Evolutionary conservation across 2,797 vertebrate species (phyloP), one percentile per base, ranked within the genome.

Genomic region (Clarias platycephalus): DNA sequence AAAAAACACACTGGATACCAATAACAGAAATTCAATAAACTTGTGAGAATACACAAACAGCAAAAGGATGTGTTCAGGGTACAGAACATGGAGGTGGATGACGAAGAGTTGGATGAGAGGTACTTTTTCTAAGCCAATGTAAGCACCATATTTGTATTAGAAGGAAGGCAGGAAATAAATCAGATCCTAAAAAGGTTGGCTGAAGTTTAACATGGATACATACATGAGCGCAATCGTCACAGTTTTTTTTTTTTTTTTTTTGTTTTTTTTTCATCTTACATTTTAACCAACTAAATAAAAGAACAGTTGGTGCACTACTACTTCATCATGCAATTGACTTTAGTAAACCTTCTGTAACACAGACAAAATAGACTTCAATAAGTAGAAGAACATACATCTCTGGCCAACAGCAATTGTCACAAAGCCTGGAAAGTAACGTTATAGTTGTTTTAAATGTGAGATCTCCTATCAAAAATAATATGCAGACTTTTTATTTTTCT

Each of bases 401-500:
- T 95, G 93, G 93, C 94, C 94, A 94, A 94, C 94, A 95, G 88
- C 84, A 90, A 95, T 94, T 93, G 93, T 93, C 94, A 95, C 93
- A 95, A 95, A 95, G 94, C 93, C 93, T 94, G 93, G 92, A 94
- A 92, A 91, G 88, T 87, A 89, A 91, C 93, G 92, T 94, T 88
- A 94, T 94, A 94, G 90, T 44, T 94, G 92, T 89, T 94, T 94
- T 93, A 92, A 95, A 94, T 93, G 94, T 95, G 94, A 95, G 94
- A 95, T 95, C 94, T 86, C 93, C 94, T 96, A 96, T 96, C 94
- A 96, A 96, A 96, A 95, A 96, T 96, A 96, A 95, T 95, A 96
- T 95, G 94, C 95, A 93, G 94, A 93, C 82, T 93, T 94, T 94
- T 91, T 89, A 92, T 86, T 94, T 92, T 93, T 94, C 93, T 93